Evolutionary conservation across 2,888 invertebrate genomes (phyloP), one percentile per base, ranked within the genome.

Genomic region (Heliconius ismenius): DNA sequence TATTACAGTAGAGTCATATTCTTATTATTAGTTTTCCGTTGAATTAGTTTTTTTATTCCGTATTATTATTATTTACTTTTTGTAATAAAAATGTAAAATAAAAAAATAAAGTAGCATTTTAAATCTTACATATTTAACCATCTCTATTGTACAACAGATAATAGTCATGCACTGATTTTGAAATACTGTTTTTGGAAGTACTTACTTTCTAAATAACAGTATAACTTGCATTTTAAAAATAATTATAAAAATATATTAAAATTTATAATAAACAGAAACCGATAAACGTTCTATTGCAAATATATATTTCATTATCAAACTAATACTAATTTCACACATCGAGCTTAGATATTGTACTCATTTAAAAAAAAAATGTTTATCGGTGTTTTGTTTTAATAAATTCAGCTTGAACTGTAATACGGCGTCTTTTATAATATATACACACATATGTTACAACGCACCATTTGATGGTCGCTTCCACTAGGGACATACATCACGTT

Each of bases 391-490:
- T 39, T 4, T 21, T 18, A 26, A 21, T 60, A 26, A 69, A 39
- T 58, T 58, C 24, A 11, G 18, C 10, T 11, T 39, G 11, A 70
- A 72, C 62, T 79, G 75, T 69, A 78, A 75, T 75, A 77, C 77
- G 72, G 73, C 68, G 26, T 60, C 74, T 75, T 36, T 62, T 78
- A 68, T 75, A 58, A 43, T 60, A 68, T 78, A 75, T 72, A 76
- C 67, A 74, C 77, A 73, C 75, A 70, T 86, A 88, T 88, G 88
- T 90, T 90, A 88, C 85, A 82, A 83, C 82, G 88, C 87, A 84
- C 92, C 92, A 93, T 93, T 83, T 89, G 88, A 93, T 93, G 93
- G 92, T 87, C 82, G 90, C 90, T 90, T 86, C 39, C 39, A 62
- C 73, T 73, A 62, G 73, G 73, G 73, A 62, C 62, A 43, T 73